Base-by-base conservation (phyloP, 2,797 vertebrate genomes). In the Luscinia luscinia region DNA sequence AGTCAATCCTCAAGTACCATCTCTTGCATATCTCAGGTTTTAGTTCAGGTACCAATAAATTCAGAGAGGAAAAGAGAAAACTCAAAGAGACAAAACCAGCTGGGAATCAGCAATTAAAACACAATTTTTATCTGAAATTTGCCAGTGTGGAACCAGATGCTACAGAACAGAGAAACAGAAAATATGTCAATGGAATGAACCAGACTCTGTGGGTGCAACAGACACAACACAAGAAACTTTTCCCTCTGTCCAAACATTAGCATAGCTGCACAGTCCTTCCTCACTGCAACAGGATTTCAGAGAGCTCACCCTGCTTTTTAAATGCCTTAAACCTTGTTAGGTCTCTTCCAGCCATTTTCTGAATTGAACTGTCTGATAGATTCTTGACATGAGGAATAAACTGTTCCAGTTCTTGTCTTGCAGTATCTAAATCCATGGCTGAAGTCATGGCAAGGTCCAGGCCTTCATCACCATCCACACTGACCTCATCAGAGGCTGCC, bases 361-460 rank as follows among this genome's bases (percentile, higher is more conserved):
- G 97, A 68, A 98, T 30, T 0, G 97, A 96, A 6, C 23, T 9
- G 12, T 96, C 88, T 0, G 98, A 91, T 40, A 98, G 78, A 2
- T 32, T 96, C 85, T 61, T 90, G 49, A 97, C 97, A 9, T 97
- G 77, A 41, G 98, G 98, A 68, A 98, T 96, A 89, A 98, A 98
- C 75, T 98, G 97, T 24, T 96, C 96, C 12, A 98, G 59, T 76
- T 97, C 95, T 68, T 38, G 68, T 36, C 80, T 95, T 2, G 89
- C 94, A 4, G 64, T 12, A 13, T 94, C 96, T 91, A 98, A 83
- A 78, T 97, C 95, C 14, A 32, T 0, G 1, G 5, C 0, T 0
- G 70, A 73, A 20, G 0, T 3, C 0, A 0, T 0, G 9, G 1
- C 0, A 6, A 1, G 4, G 41, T 68, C 63, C 51, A 41, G 5